Evolutionary conservation across 2,797 vertebrate genomes (phyloP).

Genomic region (Podarcis siculus): DNA sequence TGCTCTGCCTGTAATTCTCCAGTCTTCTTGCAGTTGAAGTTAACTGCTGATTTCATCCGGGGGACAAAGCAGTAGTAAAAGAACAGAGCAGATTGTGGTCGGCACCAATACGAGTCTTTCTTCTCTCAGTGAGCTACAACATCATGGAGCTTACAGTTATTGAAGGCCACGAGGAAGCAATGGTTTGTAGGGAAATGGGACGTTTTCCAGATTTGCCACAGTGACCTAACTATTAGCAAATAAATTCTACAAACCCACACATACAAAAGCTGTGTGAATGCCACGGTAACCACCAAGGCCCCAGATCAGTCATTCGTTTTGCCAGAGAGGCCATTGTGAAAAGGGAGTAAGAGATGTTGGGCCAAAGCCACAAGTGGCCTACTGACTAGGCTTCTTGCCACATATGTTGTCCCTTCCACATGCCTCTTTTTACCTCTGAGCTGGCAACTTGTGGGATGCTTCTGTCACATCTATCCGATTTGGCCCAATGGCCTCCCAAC

Average conservation of each 20-base stretch:
- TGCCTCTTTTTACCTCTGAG: background rate
- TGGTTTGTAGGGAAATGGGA: background rate
- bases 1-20: background rate
- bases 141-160: background rate
- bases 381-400: background rate
- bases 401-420: background rate
- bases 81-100: background rate
- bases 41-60: background rate
- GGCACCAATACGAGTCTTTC: background rate
- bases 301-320: background rate
- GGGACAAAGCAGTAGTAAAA: background rate
- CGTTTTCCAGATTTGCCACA: background rate
- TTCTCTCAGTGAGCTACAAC: background rate
- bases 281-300: background rate
- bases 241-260: background rate
- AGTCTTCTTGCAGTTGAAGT: background rate
- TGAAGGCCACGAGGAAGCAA: too few species aligned
- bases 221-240: background rate
- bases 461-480: too few species aligned
- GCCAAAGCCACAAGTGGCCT: background rate
- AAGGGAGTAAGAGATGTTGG: background rate
- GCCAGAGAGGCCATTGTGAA: background rate
- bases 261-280: too few species aligned
- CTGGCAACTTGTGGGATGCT: background rate
- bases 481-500: background rate